Percentiles rank a stretch among this genome's conserved stretches.
Evolutionary conservation across 2,888 invertebrate species (phyloP).

Genomic region (Bombylius discolor): DNA sequence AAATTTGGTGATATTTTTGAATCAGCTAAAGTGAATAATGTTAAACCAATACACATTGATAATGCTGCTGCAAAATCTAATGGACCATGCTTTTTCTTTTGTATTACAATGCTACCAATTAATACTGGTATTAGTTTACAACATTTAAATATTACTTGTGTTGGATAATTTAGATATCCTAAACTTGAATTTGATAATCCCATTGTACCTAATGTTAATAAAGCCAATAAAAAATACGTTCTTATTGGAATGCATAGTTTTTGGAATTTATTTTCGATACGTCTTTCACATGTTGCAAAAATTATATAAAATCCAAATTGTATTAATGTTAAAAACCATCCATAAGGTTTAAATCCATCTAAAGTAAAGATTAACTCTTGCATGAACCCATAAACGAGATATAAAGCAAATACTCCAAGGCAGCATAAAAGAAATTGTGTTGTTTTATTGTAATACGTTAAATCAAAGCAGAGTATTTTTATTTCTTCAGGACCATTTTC

Average conservation of each 20-base stretch:
- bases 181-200: conserved; percentile 89
- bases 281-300: conserved; percentile 61
- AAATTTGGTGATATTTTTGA: conserved; percentile 65
- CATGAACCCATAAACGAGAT: conserved; percentile 80
- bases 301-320: conserved; percentile 79
- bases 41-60: conserved; percentile 78
- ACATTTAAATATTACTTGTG: conserved; percentile 94
- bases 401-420: conserved; percentile 71
- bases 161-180: conserved; percentile 91
- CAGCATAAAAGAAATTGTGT: conserved; percentile 66
- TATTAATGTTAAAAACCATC: conserved; percentile 82
- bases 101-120: conserved; percentile 83
- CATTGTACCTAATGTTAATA: conserved; percentile 88
- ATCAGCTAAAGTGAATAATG: conserved; percentile 78
- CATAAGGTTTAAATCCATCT: conserved; percentile 79
- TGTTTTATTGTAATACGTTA: conserved; percentile 47
- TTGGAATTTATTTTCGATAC: conserved; percentile 44
- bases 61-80: conserved; percentile 74
- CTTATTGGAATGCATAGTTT: conserved; percentile 64
- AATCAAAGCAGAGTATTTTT: conserved; percentile 56
- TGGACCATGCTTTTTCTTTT: conserved; percentile 72
- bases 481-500: conserved; percentile 28
- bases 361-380: conserved; percentile 84
- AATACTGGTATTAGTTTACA: conserved; percentile 94
- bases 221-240: conserved; percentile 69